phyloP scores from a whole-genome alignment of 2,113 vertebrate genomes.

The Urocitellus parryii region DNA sequence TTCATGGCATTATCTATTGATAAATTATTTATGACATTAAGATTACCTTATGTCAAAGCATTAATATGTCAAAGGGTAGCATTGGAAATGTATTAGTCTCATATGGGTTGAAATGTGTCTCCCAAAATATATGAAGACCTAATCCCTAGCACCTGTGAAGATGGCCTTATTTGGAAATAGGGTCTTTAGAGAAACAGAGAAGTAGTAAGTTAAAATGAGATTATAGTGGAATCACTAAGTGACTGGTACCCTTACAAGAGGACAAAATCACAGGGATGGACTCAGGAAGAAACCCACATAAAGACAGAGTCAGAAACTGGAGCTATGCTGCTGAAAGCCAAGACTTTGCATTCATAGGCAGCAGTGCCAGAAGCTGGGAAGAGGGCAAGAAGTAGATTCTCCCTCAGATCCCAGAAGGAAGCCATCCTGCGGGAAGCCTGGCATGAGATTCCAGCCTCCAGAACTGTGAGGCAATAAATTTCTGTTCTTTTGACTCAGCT shows the following conservation, averaged over 20 bases:
- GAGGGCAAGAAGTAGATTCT: not conserved
- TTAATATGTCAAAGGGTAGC: not conserved
- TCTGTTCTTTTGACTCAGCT: not conserved
- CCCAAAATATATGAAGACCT: not conserved
- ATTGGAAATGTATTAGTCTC: not conserved
- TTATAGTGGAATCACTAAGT: too few relatives aligned
- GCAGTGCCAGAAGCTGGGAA: not conserved
- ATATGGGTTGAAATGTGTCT: not conserved
- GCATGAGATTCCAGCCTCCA: not conserved
- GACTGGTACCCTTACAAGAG: not conserved
- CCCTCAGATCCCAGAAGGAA: not conserved
- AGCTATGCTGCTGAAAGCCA: accelerated
- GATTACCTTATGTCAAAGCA: not conserved
- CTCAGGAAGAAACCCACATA: accelerated
- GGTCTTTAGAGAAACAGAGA: not conserved
- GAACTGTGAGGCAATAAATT: not conserved
- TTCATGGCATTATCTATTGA: not conserved
- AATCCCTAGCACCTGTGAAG: not conserved
- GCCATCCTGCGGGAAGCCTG: too few relatives aligned
- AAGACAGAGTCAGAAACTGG: not conserved
- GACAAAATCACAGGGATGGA: not conserved
- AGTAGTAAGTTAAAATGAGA: not conserved
- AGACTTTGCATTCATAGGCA: too few relatives aligned
- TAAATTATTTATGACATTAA: not conserved
- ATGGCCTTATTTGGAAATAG: not conserved